Base-by-base conservation (phyloP, 2,113 vertebrate species). In the Tautogolabrus adspersus region DNA sequence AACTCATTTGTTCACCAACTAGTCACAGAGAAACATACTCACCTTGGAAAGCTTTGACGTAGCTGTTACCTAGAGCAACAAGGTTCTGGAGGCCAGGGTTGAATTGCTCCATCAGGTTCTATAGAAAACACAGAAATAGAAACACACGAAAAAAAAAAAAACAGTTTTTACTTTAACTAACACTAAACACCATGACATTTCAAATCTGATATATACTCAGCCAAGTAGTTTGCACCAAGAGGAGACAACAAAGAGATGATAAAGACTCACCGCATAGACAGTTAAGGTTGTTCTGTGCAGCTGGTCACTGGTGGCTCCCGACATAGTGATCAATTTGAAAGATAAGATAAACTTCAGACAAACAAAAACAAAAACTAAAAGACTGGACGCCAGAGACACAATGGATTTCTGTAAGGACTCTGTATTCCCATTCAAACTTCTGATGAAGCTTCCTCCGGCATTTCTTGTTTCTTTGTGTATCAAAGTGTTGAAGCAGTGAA, bases 81-180 rank as follows among this genome's bases (percentile, higher is more conserved):
- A 99, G 94, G 73, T 96, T 96, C 92, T 97, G 96, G 75, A 98
- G 94, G 7, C 96, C 96, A 0, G 97, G 97, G 82, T 99, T 99
- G 88, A 98, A 99, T 81, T 96, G 95, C 63, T 98, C 96, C 95
- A 96, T 93, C 78, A 99, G 95, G 73, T 94, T 96, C 97, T 99
- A 60, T 3, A 75, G 9, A 23, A n/a, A n/a, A 73, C 38, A 65
- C 18, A 59, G 10, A 44, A 23, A 76, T 19, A 57, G 12, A 60
- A 6, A 40, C 52, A 66, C 34, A 75, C 46, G 1, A 13, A 49
- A 18, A 42, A 47, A 37, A 47, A 13, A 21, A 2, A 72, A 47
- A 23, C 46, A 44, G 0, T n/a, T 21, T 12, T 54, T 10, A 55
- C 38, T 61, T 65, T 2, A 66, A 15, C 21, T 23, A 5, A 23